Evolutionary conservation across 2,797 vertebrate species (phyloP), one percentile per base, ranked within the genome.

Genomic region (Denticeps clupeoides): DNA sequence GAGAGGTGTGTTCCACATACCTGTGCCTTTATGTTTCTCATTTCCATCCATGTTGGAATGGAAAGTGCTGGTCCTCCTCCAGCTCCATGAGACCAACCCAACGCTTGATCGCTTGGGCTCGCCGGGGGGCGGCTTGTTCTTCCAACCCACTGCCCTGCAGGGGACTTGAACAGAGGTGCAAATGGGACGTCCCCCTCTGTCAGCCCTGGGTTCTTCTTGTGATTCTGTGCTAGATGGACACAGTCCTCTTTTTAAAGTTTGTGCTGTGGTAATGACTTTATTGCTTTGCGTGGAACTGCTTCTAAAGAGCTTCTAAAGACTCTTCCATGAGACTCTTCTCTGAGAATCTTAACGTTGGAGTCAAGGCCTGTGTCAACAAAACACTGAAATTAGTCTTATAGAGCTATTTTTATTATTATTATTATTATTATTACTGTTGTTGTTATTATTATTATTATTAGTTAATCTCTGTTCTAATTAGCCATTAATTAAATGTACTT

Each of bases 1-100:
- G 75, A 56, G 53, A 65, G 68, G 70, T 72, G 69, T 73, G 74
- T 69, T 74, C 43, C 16, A 73, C 73, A 68, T 65, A 72, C 71
- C 70, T 74, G 80, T 74, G 70, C 68, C 35, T 55, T 51, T 27
- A 59, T 63, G 46, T 60, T 74, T 75, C 63, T 73, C 32, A 59
- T 73, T 64, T 68, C 72, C 73, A 71, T 71, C 71, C 59, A 61
- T 71, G 70, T 69, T 49, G 63, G 67, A 68, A 62, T 61, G 62
- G 56, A 55, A 37, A 52, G 43, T 52, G 51, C 19, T 6, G 13
- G 25, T 64, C 59, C 68, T 69, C 71, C 67, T 4, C 53, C 26
- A 60, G 23, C 66, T 45, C 32, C 53, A 26, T 60, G 23, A 61
- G 52, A 41, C 26, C 41, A 40, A 40, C 51, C 47, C 45, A 57